Evolutionary conservation across 2,888 invertebrate genomes (phyloP), one percentile per base, ranked within the genome.

Genomic region (Polietes domitor): DNA sequence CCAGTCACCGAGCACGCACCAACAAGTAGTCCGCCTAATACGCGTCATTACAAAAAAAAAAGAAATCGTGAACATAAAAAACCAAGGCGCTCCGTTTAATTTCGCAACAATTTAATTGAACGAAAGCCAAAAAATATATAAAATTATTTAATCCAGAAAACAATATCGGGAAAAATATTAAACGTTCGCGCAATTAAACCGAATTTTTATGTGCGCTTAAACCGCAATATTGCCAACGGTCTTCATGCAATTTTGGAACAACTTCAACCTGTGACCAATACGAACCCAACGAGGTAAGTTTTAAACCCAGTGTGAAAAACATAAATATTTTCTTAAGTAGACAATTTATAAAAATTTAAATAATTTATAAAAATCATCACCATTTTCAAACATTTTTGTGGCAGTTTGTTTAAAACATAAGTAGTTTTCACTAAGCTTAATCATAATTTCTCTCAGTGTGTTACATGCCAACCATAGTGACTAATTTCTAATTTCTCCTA

Each of bases 1-100:
- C 78, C 80, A 81, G 47, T 65, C 63, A 63, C 41, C 53, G 32
- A 83, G 81, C 83, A 83, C 81, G 80, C 83, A 83, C 80, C 78
- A 85, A 80, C 82, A 82, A 80, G 82, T 82, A 82, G 80, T 80
- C 53, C 37, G 73, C 55, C 50, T 53, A 75, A 83, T 70, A 82
- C 82, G 80, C 80, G 61, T 79, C 76, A 84, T 73, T 72, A 72
- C 75, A 65, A 17, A 65, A 63, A 47, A 47, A 47, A 47, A 76
- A 74, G 21, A 68, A 37, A 19, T 32, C 53, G 61, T 63, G 26
- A 58, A 68, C n/a, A 37, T 15, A 68, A 61, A 61, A 55, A 41
- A 50, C 12, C 43, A 47, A 32, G 32, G 32, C 37, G 53, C 37
- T 2, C 55, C 37, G 28, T 53, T 9, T 26, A 72, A 65, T 65